Base-by-base conservation (phyloP, 2,888 invertebrate species). In the Melieria picta region DNA sequence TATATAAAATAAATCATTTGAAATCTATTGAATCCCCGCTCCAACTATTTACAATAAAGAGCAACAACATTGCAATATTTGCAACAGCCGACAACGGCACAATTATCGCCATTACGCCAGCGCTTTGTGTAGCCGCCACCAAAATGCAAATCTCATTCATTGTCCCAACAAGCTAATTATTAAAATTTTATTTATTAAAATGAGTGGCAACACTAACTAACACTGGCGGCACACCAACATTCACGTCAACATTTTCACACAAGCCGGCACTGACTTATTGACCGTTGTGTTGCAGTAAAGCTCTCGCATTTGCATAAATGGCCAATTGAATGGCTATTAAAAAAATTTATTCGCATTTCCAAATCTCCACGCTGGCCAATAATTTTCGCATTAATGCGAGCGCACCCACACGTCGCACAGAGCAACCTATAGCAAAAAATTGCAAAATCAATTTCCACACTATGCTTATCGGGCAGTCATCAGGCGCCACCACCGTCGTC, bases 321-420 rank as follows among this genome's bases (percentile, higher is more conserved):
- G 52, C 10, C 46, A 65, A 65, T 65, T 47, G 42, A 56, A 63
- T 62, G 47, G 58, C 68, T 30, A 68, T 63, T 65, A 70, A 60
- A n/a, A 47, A 13, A 47, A 69, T 60, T 30, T 30, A 30, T 30
- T 30, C 30, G 30, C 30, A 68, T 46, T 48, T 56, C 63, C 48
- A 63, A 58, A 65, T 50, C 55, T 60, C 66, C 62, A 66, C 47
- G 52, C 56, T 52, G 69, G 57, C 45, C 79, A 82, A 83, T 82
- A 80, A 83, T 82, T 82, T 83, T 76, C 79, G 80, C 82, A 80
- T 83, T 83, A 82, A 81, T 79, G 16, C 60, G 52, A 56, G 16
- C 7, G 52, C 16, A 52, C 55, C 55, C 45, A 45, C 10, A 50
- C 46, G 10, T 4, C 45, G 9, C 60, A 43, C 58, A 50, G 42